Base-by-base conservation (phyloP, 2,113 vertebrate genomes). In the Eclectus roratus region DNA sequence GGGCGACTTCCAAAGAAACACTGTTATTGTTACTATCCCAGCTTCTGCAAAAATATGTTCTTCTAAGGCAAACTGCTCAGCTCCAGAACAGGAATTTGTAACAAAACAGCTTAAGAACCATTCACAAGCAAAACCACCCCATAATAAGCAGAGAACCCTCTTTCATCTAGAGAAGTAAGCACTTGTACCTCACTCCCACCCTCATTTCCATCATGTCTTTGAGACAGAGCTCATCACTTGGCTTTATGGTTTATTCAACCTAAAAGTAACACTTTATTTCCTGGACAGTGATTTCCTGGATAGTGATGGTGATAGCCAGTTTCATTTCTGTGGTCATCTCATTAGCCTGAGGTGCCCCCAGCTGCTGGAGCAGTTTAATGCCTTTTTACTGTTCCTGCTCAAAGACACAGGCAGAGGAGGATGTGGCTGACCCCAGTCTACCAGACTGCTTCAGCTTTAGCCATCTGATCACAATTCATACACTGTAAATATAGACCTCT, bases 181-280 rank as follows among this genome's bases (percentile, higher is more conserved):
- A 46, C 58, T 85, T 49, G 10, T 31, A 82, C 25, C 50, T 78
- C 76, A 33, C 17, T 72, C 66, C 52, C 63, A 74, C 73, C 27
- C 52, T 91, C 37, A 49, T 58, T 92, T 86, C 65, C 47, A 76
- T 69, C 28, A 11, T 9, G 9, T 58, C 58, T 55, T 86, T 83
- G 58, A 88, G 68, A 83, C 25, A n/a, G 41, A 91, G 49, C 41
- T 49, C 71, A 90, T 69, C 53, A 81, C 10, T 65, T 69, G 58
- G 33, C 35, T 73, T 96, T 95, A 69, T 41, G 37, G 58, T 41
- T 94, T 92, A 78, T 60, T 91, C 83, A 80, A n/a, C 55, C 52
- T 71, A 84, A 58, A 91, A 90, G 60, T 63, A 88, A 88, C 90
- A 97, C 29, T 83, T 90, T 80, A 92, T 88, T 92, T 93, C 88